Percentiles rank a stretch among this genome's conserved stretches.
phyloP scores from a whole-genome alignment of 2,113 vertebrate genomes.

The Petaurus breviceps region DNA sequence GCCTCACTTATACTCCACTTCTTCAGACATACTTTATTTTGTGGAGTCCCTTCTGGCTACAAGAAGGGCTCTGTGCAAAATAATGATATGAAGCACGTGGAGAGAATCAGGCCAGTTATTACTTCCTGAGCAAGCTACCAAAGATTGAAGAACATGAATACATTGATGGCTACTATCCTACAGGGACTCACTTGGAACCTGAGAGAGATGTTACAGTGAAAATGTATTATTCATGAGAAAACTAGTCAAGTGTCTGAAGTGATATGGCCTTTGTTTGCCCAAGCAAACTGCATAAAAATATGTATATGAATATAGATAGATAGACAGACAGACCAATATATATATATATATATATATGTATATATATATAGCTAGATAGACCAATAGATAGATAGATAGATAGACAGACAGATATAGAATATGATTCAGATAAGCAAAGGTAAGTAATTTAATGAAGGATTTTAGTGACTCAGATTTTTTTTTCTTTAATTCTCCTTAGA shows the following conservation, averaged over 20 bases:
- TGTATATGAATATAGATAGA: background rate
- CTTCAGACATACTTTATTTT: background rate
- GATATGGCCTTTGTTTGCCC: background rate
- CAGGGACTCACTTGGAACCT: background rate
- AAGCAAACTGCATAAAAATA: background rate
- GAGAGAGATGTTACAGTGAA: background rate
- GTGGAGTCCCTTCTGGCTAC: background rate
- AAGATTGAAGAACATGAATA: background rate
- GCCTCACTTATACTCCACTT: background rate
- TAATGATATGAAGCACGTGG: background rate
- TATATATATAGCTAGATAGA: background rate
- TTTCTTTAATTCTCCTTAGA: conserved; percentile 26
- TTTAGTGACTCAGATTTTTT: background rate
- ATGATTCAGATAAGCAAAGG: background rate
- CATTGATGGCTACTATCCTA: background rate
- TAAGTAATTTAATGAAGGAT: conserved; percentile 19
- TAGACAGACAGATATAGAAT: background rate
- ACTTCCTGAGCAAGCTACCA: background rate
- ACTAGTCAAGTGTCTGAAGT: background rate
- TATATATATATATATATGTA: background rate
- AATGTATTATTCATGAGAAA: conserved; percentile 11
- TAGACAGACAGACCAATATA: background rate
- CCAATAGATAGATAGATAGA: background rate
- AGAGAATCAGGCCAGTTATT: background rate
- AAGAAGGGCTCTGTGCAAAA: background rate